Conservation (phyloP, 2,888 invertebrate species). For the Miltochrista miniata region DNA sequence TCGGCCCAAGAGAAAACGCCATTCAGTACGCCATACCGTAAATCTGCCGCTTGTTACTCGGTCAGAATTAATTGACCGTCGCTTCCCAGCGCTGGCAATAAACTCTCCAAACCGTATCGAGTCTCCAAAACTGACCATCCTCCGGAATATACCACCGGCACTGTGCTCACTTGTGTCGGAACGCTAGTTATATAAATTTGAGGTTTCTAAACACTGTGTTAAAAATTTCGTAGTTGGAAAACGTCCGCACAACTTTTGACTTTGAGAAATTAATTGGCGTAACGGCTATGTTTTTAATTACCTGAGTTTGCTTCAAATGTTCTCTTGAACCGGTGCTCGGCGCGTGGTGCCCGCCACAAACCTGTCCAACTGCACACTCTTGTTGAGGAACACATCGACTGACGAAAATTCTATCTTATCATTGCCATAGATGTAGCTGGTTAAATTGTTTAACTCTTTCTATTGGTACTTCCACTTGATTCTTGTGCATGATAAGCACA, state of each 20-base stretch:
- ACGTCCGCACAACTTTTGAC: constrained; percentile 61
- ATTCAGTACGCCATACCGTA: constrained; percentile 39
- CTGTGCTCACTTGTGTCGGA: constrained; percentile 24
- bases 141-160: constrained; percentile 15
- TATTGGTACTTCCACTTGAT: too few relatives aligned
- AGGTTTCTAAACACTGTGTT: constrained; percentile 24
- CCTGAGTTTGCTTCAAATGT: constrained; percentile 51
- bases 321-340: constrained; percentile 30
- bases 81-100: constrained; percentile 51
- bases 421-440: too few relatives aligned
- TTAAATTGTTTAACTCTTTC: too few relatives aligned
- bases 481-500: too few relatives aligned
- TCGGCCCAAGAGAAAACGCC: constrained; percentile 40
- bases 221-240: constrained; percentile 39
- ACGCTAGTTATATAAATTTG: not conserved
- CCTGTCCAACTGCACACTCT: too few relatives aligned
- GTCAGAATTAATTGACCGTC: constrained; percentile 65
- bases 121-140: constrained; percentile 48
- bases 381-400: too few relatives aligned
- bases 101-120: constrained; percentile 64
- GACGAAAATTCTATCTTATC: too few relatives aligned
- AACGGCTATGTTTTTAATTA: constrained; percentile 73
- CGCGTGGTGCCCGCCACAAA: constrained; percentile 18
- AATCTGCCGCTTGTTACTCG: constrained; percentile 58
- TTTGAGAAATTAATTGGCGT: constrained; percentile 81